Evolutionary conservation across 2,797 vertebrate species (phyloP), one percentile per base, ranked within the genome.

Genomic region (Paramormyrops hopkinsi): DNA sequence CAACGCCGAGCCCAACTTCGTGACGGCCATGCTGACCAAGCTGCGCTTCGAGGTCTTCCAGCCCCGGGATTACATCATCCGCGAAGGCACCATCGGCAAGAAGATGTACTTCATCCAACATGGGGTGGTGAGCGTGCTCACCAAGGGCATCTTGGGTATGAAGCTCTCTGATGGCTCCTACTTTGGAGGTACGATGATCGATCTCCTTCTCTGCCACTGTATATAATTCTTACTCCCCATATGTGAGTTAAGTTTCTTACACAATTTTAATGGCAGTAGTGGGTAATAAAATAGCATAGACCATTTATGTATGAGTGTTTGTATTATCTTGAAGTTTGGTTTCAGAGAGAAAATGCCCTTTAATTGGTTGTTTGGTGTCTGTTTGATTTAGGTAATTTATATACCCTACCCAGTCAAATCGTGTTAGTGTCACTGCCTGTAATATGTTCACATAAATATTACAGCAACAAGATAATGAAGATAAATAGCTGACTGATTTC

Each of bases 91-190:
- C 90, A 97, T 99, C 0, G 98, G 98, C 88, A 99, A 98, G 95
- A 99, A 99, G 94, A 99, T 99, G 98, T 99, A 98, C 93, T 99
- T 99, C 95, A 99, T 99, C 93, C 98, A 99, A 90, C 98, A 99
- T 0, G 98, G 98, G 0, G 97, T 99, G 86, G 97, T 98, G 94
- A 99, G 96, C 44, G 96, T 99, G 91, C 97, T 98, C 92, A 98
- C 97, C 89, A 98, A 98, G 92, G 97, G 98, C 91, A 98, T 97
- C 62, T 96, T 97, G n/a, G 98, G 97, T 83, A 97, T 98, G 96
- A 99, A 98, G 76, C 97, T 99, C 12, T 97, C 97, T 0, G 98
- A 99, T 0, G 98, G 98, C 85, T 99, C 97, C 86, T 99, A 99
- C 92, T 99, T 99, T 0, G 98, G 98, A 95, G 98, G 98, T 98